Conservation (phyloP, 1,140 invertebrate species). For the Drosophila parvula region DNA sequence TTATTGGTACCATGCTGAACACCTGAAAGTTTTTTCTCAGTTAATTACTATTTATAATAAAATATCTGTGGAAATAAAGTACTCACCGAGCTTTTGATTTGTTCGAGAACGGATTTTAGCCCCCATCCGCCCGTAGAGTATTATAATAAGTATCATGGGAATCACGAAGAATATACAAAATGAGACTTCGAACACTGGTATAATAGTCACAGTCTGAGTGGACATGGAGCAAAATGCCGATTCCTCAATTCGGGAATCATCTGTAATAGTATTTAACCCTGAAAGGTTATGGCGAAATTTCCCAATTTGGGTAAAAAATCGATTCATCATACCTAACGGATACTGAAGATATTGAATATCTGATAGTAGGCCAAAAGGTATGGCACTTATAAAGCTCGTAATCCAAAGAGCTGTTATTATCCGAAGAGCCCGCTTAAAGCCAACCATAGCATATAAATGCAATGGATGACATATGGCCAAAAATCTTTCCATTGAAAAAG, state of each 20-base stretch:
- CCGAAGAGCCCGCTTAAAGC: slow-evolving; percentile 90
- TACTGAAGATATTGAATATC: slow-evolving; percentile 89
- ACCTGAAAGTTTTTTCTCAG: slow-evolving; percentile 43
- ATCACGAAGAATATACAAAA: slow-evolving; percentile 92
- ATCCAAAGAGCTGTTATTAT: slow-evolving; percentile 93
- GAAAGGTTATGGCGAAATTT: neutral
- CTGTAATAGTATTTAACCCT: slow-evolving; percentile 6
- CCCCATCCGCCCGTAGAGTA: slow-evolving; percentile 92
- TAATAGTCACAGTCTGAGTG: slow-evolving; percentile 85
- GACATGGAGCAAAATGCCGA: slow-evolving; percentile 92
- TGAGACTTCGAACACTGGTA: slow-evolving; percentile 92
- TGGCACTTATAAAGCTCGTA: slow-evolving; percentile 89
- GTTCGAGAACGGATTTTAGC: slow-evolving; percentile 87
- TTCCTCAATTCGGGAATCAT: slow-evolving; percentile 85
- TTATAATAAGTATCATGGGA: slow-evolving; percentile 91
- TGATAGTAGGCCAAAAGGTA: slow-evolving; percentile 91
- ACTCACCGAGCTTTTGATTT: slow-evolving; percentile 83
- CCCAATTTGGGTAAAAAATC: too few relatives aligned
- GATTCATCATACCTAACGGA: slow-evolving; percentile 86
- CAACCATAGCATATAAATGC: slow-evolving; percentile 91
- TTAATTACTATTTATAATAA: neutral
- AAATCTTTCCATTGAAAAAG: slow-evolving; percentile 94
- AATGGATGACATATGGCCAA: slow-evolving; percentile 96
- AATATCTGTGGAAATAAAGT: neutral
- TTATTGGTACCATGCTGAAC: slow-evolving; percentile 87